Percentiles rank a stretch among this genome's conserved stretches.
Conservation (phyloP, 2,888 invertebrate genomes). For the Drosophila falleni region DNA sequence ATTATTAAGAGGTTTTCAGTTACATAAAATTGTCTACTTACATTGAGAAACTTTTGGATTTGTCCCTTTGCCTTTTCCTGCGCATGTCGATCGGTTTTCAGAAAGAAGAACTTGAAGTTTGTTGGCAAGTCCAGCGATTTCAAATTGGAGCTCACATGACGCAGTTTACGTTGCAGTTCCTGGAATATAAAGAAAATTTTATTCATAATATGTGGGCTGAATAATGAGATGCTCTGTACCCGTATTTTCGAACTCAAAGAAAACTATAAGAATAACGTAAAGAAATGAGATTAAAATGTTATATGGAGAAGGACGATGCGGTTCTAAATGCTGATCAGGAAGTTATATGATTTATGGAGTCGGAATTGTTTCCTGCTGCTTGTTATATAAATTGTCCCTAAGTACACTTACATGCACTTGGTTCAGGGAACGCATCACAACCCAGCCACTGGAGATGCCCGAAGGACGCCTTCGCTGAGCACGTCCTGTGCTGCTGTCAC, state of each 20-base stretch:
- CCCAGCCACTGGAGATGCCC: slow-evolving; percentile 89
- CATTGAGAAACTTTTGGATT: slow-evolving; percentile 94
- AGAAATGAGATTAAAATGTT: not conserved
- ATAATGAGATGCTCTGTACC: not conserved
- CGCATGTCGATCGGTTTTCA: slow-evolving; percentile 92
- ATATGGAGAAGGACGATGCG: not conserved
- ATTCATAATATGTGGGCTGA: not conserved
- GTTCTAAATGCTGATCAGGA: not conserved
- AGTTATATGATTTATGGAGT: not conserved
- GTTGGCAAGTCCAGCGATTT: slow-evolving; percentile 94
- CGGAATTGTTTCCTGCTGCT: not conserved
- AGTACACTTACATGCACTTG: slow-evolving; percentile 87
- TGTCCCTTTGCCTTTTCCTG: slow-evolving; percentile 93
- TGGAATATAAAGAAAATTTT: slow-evolving; percentile 85
- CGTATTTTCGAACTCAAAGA: not conserved
- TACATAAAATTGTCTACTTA: slow-evolving; percentile 85
- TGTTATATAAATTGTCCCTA: too few relatives aligned
- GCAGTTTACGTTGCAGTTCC: slow-evolving; percentile 93
- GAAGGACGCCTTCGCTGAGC: slow-evolving; percentile 85
- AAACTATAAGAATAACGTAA: not conserved
- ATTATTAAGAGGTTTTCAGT: not conserved
- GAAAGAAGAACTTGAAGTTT: slow-evolving; percentile 92
- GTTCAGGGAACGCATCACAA: slow-evolving; percentile 88
- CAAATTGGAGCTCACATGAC: slow-evolving; percentile 92
- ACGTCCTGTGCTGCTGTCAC: slow-evolving; percentile 67